Evolutionary conservation across 2,888 invertebrate species (phyloP), one percentile per base, ranked within the genome.

Genomic region (Strigamia crassipes): DNA sequence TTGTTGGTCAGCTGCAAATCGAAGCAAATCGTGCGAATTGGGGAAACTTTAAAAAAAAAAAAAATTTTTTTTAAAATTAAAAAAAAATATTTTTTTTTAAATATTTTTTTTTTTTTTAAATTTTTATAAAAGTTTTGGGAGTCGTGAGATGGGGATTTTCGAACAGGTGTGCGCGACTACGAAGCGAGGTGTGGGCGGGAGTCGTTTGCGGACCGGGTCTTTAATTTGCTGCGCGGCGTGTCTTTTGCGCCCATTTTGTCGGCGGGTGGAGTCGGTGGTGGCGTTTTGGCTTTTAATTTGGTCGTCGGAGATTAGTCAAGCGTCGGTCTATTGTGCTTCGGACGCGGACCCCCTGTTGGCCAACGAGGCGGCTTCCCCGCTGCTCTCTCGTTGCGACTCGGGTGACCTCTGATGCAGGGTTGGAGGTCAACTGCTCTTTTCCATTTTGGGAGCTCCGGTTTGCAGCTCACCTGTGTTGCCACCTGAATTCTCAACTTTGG

Each of bases 231-330:
- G 18, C 23, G 73, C 73, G 73, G 73, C 73, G 73, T 73, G 73
- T 73, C 73, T 73, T 73, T 73, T 73, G 73, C 56, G 56, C 73
- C 73, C 73, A 73, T 73, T 73, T 73, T 73, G 73, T 73, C 73
- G 73, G 73, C 31, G 73, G 73, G 73, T 73, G 73, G 73, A 73
- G 73, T 73, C 73, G 73, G 73, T 73, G 73, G 73, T 73, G 73
- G 73, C 73, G 73, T 73, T 73, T 73, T 73, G 73, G 73, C 73
- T 73, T 73, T 73, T 73, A 73, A 73, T 73, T 73, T 73, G 73
- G 27, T 73, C 31, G 73, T 23, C 73, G 73, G 73, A 73, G 73
- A 73, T 73, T 73, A 73, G 73, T 73, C 73, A 73, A 31, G 73
- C 73, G 73, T 73, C 73, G 73, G 73, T 73, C 73, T 73, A 73